Evolutionary conservation across 2,888 invertebrate genomes (phyloP).

Genomic region (Lithosia quadra): DNA sequence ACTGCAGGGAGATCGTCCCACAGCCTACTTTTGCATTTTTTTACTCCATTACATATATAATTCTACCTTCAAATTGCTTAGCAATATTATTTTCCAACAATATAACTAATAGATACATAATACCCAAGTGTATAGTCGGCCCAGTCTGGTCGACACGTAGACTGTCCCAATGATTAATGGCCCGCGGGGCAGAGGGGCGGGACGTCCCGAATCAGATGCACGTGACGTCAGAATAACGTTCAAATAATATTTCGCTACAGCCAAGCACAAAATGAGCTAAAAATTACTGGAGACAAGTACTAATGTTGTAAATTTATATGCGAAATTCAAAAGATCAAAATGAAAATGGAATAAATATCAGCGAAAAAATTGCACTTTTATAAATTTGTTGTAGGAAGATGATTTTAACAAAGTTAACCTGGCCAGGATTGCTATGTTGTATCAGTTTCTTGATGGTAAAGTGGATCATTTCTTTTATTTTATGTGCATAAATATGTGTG

Average conservation of each 20-base stretch:
- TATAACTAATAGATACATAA: conserved; percentile 29
- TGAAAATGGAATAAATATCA: conserved; percentile 31
- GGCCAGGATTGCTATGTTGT: too few relatives aligned
- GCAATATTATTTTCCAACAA: neutral
- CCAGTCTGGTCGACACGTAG: conserved; percentile 72
- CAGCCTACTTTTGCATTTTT: too few relatives aligned
- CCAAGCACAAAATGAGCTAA: conserved; percentile 54
- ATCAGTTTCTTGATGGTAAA: too few relatives aligned
- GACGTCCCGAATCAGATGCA: conserved; percentile 76
- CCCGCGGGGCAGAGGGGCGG: conserved; percentile 62
- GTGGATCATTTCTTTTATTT: too few relatives aligned
- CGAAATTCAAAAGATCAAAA: conserved; percentile 43
- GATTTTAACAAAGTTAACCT: too few relatives aligned
- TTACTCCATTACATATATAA: neutral
- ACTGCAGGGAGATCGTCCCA: too few relatives aligned
- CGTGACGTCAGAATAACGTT: conserved; percentile 78
- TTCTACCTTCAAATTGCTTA: neutral
- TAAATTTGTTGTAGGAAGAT: too few relatives aligned
- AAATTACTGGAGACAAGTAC: conserved; percentile 51
- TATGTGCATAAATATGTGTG: too few relatives aligned
- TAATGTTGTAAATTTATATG: conserved; percentile 47
- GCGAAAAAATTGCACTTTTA: neutral
- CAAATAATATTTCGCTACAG: conserved; percentile 69
- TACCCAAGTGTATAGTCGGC: conserved; percentile 40
- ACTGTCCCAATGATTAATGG: conserved; percentile 77